phyloP scores from a whole-genome alignment of 2,888 invertebrate genomes.

The Agonum fuliginosum region DNA sequence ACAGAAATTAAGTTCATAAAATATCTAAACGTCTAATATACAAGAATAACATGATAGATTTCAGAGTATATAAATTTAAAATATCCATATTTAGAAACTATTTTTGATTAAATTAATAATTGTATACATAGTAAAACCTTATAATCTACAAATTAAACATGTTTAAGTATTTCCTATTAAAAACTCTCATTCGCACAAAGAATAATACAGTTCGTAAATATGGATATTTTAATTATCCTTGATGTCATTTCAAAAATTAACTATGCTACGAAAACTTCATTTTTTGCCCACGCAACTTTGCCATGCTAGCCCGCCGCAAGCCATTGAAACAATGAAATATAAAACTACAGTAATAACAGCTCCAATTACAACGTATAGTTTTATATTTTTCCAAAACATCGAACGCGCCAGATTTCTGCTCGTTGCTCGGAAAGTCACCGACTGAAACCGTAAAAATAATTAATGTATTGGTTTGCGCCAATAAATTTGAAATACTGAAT shows the following conservation, averaged over 20 bases:
- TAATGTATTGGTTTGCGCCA: no score
- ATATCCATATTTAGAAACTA: conserved; percentile 14
- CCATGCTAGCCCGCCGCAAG: conserved; percentile 91
- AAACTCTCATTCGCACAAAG: neutral
- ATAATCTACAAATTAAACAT: neutral
- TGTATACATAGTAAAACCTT: neutral
- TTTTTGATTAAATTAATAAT: conserved; percentile 7
- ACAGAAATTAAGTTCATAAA: conserved; percentile 8
- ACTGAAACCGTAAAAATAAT: conserved; percentile 78
- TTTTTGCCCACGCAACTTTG: conserved; percentile 76
- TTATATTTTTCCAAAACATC: conserved; percentile 95
- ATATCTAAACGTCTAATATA: conserved; percentile 33
- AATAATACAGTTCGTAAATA: neutral
- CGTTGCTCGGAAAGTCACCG: conserved; percentile 89
- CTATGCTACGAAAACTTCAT: conserved; percentile 58
- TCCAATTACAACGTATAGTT: conserved; percentile 86
- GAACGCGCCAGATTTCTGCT: conserved; percentile 90
- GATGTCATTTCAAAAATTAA: conserved; percentile 7
- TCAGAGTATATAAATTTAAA: conserved; percentile 1
- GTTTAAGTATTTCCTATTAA: conserved; percentile 4
- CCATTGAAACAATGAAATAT: conserved; percentile 90
- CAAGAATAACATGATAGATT: conserved; percentile 20
- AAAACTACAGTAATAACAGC: conserved; percentile 80
- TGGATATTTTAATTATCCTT: conserved; percentile 9
- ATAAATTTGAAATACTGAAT: neutral